Percentiles rank a stretch among this genome's conserved stretches.
phyloP scores from a whole-genome alignment of 35 echinoderm and acorn worm species.

The Amphiura filiformis region DNA sequence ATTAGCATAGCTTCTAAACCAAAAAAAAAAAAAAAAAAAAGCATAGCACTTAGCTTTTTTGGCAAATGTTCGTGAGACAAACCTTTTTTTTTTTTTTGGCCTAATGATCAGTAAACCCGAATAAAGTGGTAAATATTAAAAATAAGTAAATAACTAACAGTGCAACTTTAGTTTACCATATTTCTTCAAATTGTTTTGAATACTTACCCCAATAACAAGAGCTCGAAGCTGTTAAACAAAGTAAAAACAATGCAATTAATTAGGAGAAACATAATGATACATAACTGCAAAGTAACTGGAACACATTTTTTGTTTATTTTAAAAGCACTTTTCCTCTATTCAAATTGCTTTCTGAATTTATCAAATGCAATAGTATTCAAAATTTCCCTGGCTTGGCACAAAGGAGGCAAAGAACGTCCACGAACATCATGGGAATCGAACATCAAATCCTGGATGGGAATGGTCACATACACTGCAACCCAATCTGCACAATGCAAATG shows the following conservation, averaged over 20 bases:
- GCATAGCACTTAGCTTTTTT: not conserved
- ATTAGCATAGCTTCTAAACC: too few relatives aligned
- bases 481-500: too few relatives aligned
- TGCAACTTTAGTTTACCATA: too few relatives aligned
- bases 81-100: too few relatives aligned
- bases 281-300: too few relatives aligned
- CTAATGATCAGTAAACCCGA: too few relatives aligned
- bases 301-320: not conserved
- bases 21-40: not conserved
- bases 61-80: too few relatives aligned
- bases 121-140: too few relatives aligned
- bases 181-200: too few relatives aligned
- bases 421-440: not conserved
- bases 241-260: not conserved
- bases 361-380: not conserved
- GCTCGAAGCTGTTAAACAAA: slow-evolving; percentile 66
- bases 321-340: not conserved
- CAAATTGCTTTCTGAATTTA: not conserved
- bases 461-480: too few relatives aligned
- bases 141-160: too few relatives aligned
- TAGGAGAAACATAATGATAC: not conserved
- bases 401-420: not conserved
- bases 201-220: slow-evolving; percentile 85
- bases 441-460: not conserved
- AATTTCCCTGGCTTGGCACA: too few relatives aligned